Evolutionary conservation across 2,888 invertebrate species (phyloP).

Genomic region (Desoria tigrina): DNA sequence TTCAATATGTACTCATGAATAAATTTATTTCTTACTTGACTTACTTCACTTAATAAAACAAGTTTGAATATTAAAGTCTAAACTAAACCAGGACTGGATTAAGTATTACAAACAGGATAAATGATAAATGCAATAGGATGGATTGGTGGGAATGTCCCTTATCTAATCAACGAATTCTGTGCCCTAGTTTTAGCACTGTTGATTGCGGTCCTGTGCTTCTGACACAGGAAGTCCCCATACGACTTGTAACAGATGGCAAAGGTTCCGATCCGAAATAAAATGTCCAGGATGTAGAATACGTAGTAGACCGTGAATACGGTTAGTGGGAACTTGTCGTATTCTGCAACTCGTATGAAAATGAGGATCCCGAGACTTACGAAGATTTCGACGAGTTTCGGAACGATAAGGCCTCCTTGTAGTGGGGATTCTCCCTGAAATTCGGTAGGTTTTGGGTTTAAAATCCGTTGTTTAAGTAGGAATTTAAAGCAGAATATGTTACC

Average conservation of each 20-base stretch:
- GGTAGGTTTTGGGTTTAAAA: constrained; percentile 5
- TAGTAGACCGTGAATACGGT: constrained; percentile 31
- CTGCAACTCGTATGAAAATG: constrained; percentile 27
- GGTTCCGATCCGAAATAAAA: constrained; percentile 31
- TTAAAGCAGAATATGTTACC: constrained; percentile 21
- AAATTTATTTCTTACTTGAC: no score
- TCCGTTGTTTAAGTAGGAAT: neutral
- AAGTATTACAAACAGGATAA: no score
- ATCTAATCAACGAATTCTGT: neutral
- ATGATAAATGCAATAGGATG: no score
- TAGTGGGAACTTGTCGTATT: constrained; percentile 26
- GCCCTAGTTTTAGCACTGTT: constrained; percentile 16
- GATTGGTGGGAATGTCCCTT: no score
- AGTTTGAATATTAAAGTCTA: no score
- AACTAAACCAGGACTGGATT: no score
- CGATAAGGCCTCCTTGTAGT: constrained; percentile 24
- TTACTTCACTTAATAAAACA: no score
- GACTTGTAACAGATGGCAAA: constrained; percentile 34
- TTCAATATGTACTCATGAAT: no score
- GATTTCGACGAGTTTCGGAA: constrained; percentile 35
- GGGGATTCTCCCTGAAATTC: constrained; percentile 17
- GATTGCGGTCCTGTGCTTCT: neutral
- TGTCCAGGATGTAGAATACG: constrained; percentile 31
- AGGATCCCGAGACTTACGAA: constrained; percentile 38
- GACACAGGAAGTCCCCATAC: constrained; percentile 20